phyloP scores from a whole-genome alignment of 2,888 invertebrate species.

The Koerneria pararmatus region DNA sequence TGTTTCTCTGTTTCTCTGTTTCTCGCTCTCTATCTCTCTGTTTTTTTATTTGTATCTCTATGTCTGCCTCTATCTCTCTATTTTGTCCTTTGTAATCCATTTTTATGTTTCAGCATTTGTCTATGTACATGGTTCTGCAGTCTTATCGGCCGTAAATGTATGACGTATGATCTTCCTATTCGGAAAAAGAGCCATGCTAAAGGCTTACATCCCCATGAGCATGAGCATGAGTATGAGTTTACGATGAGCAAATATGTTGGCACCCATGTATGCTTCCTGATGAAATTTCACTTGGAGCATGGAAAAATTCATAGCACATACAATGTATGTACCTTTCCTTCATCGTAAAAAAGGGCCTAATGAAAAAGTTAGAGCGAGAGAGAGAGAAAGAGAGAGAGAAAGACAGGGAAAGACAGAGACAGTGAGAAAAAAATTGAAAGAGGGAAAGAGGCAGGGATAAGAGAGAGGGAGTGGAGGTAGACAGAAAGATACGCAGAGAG shows the following conservation, averaged over 20 bases:
- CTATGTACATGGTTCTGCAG: no score
- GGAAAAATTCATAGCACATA: no score
- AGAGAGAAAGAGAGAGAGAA: neutral
- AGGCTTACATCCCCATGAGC: neutral
- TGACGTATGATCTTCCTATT: no score
- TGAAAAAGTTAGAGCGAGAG: neutral
- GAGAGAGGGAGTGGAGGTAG: conserved; percentile 1
- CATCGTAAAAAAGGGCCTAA: no score
- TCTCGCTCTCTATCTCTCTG: neutral
- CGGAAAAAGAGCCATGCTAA: neutral
- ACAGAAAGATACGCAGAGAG: neutral
- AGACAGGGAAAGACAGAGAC: neutral
- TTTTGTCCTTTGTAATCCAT: no score
- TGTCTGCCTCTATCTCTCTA: neutral
- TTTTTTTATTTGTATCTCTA: neutral
- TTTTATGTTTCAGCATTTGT: no score
- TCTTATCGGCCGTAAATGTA: no score
- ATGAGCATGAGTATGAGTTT: neutral
- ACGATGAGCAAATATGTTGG: no score
- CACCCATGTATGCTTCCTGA: no score
- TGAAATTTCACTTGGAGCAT: no score
- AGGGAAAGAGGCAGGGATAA: neutral
- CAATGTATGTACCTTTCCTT: no score
- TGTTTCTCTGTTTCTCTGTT: neutral
- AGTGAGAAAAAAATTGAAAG: neutral